Evolutionary conservation across 2,888 invertebrate genomes (phyloP).

Genomic region (Hydraecia micacea): DNA sequence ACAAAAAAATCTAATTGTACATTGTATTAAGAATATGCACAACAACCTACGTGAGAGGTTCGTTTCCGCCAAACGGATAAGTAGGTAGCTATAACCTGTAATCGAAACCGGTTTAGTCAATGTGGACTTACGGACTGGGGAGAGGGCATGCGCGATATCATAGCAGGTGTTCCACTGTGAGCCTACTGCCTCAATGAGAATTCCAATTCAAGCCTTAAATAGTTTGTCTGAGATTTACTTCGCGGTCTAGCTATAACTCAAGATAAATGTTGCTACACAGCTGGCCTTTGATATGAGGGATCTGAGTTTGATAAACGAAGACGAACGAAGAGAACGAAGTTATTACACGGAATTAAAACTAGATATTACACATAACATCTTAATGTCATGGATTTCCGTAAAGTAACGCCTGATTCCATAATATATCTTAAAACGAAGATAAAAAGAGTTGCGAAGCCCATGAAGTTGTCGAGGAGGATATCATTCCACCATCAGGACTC

Average conservation of each 20-base stretch:
- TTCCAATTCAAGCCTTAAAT: constrained; percentile 85
- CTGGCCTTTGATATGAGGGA: constrained; percentile 44
- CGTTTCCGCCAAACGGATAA: constrained; percentile 89
- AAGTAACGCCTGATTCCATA: too few species aligned
- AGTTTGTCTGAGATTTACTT: constrained; percentile 81
- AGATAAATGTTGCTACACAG: constrained; percentile 64
- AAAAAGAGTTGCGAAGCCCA: constrained; percentile 61
- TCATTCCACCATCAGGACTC: constrained; percentile 80
- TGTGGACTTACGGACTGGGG: constrained; percentile 87
- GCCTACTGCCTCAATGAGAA: constrained; percentile 88
- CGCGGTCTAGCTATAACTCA: constrained; percentile 63
- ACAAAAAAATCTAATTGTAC: constrained; percentile 60
- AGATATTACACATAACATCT: too few species aligned
- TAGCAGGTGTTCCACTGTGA: constrained; percentile 88
- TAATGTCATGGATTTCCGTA: too few species aligned
- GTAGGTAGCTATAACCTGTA: constrained; percentile 89
- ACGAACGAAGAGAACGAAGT: too few species aligned
- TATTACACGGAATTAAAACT: too few species aligned
- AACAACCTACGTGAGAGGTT: constrained; percentile 81
- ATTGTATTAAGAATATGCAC: constrained; percentile 78
- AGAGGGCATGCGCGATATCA: constrained; percentile 88
- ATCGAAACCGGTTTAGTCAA: constrained; percentile 89
- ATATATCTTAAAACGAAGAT: constrained; percentile 45
- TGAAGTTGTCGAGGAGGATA: constrained; percentile 69
- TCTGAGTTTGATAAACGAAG: constrained; percentile 53